Conservation (phyloP, 1,140 invertebrate genomes). For the Drosophila parvula region DNA sequence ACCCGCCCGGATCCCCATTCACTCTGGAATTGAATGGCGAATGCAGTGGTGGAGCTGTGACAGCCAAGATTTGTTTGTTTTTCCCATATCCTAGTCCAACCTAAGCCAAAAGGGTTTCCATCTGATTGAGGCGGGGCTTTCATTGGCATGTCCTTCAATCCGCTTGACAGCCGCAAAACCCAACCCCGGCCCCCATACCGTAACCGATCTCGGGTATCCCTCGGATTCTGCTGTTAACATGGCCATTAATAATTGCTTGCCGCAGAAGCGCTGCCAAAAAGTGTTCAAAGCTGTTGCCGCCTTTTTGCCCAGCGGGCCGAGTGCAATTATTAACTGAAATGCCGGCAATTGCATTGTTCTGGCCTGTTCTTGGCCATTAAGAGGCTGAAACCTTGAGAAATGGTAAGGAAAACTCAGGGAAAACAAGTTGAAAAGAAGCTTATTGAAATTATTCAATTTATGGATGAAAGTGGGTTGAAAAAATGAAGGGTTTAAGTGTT, state of each 20-base stretch:
- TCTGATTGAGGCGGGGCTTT: slow-evolving; percentile 56
- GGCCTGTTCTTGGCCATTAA: neutral
- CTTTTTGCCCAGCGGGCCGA: slow-evolving; percentile 5
- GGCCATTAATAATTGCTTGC: slow-evolving; percentile 35
- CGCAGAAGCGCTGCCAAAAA: slow-evolving; percentile 11
- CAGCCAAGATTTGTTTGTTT: slow-evolving; percentile 76
- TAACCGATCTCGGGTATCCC: neutral
- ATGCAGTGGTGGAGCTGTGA: slow-evolving; percentile 48
- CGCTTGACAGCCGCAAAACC: slow-evolving; percentile 49
- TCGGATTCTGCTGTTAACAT: slow-evolving; percentile 27
- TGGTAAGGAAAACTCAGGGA: neutral
- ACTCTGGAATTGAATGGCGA: slow-evolving; percentile 60
- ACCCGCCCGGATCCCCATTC: slow-evolving; percentile 7
- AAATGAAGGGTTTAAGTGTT: neutral
- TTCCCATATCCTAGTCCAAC: slow-evolving; percentile 10
- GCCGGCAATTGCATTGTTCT: slow-evolving; percentile 21
- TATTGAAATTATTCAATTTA: no score
- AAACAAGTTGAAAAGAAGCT: neutral
- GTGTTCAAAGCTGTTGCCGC: slow-evolving; percentile 28
- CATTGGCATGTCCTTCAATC: slow-evolving; percentile 58
- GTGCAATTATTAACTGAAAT: slow-evolving; percentile 35
- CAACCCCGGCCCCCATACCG: neutral
- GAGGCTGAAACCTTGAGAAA: neutral
- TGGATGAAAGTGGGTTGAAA: neutral
- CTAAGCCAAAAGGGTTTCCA: slow-evolving; percentile 56